These are phyloP conservation scores for Ctenicera cuprea DNA, from an alignment of 2,888 invertebrate species.

Conservation along the genomic window DNA sequence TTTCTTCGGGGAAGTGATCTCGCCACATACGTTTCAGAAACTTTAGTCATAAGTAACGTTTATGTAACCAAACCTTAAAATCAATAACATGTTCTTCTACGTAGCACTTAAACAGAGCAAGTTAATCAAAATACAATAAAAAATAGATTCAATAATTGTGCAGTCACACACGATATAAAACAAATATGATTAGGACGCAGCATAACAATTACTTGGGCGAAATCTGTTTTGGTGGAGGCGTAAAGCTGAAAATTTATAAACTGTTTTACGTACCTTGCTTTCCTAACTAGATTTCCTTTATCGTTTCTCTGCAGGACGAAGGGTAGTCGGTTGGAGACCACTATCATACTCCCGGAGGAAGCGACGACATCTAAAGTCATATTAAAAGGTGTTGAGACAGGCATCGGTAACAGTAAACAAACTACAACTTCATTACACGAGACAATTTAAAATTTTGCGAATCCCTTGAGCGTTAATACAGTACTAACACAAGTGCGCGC, in stretches of 20 bases:
- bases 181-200: not conserved
- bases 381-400: conserved; percentile 45
- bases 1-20: not conserved
- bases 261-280: conserved; percentile 82
- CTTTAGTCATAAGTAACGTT: not conserved
- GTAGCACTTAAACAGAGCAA: no score
- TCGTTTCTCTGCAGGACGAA: conserved; percentile 88
- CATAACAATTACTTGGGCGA: not conserved
- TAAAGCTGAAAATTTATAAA: not conserved
- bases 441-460: conserved; percentile 36
- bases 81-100: no score
- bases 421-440: conserved; percentile 28
- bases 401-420: conserved; percentile 30
- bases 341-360: conserved; percentile 85
- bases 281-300: conserved; percentile 84
- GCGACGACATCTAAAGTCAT: conserved; percentile 69
- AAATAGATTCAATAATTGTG: no score
- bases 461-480: conserved; percentile 30
- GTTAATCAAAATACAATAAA: no score
- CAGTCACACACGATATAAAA: no score
- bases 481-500: conserved; percentile 40
- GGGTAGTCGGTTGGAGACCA: conserved; percentile 92
- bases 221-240: no score
- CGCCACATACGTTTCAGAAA: not conserved
- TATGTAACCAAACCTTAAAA: not conserved